Conservation (phyloP, 2,888 invertebrate genomes). For the Hypercompe scribonia region DNA sequence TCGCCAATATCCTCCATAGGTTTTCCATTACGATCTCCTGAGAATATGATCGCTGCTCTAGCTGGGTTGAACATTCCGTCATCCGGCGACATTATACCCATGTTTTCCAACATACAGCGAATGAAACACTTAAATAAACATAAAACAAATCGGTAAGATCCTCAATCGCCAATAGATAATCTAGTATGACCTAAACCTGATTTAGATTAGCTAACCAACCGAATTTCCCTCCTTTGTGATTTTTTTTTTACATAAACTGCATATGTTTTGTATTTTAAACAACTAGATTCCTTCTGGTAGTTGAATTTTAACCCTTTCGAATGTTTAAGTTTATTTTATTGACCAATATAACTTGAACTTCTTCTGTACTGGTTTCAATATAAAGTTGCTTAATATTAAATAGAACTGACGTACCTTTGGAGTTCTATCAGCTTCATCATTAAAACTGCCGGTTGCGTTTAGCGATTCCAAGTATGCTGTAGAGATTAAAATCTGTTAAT, state of each 20-base stretch:
- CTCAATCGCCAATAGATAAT: background rate
- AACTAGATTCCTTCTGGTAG: too few species aligned
- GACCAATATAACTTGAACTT: background rate
- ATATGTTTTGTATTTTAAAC: too few species aligned
- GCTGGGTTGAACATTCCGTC: slow-evolving; percentile 74
- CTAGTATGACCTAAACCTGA: background rate
- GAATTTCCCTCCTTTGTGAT: background rate
- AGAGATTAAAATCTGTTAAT: slow-evolving; percentile 2
- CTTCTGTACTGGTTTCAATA: too few species aligned
- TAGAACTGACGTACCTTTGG: slow-evolving; percentile 80
- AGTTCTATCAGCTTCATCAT: slow-evolving; percentile 85
- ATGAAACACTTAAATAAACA: slow-evolving; percentile 83
- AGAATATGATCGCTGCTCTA: slow-evolving; percentile 70
- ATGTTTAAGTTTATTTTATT: background rate
- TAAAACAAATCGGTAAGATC: background rate
- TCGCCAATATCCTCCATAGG: slow-evolving; percentile 62
- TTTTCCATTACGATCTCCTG: slow-evolving; percentile 57
- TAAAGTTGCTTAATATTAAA: too few species aligned
- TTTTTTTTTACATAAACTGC: too few species aligned
- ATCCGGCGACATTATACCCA: slow-evolving; percentile 76
- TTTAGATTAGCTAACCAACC: background rate
- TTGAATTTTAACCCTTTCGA: too few species aligned
- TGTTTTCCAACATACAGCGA: slow-evolving; percentile 83
- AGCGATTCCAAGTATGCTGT: slow-evolving; percentile 81
- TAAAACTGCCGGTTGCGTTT: slow-evolving; percentile 84